Evolutionary conservation across 2,888 invertebrate genomes (phyloP).

Genomic region (Eupithecia abbreviata): DNA sequence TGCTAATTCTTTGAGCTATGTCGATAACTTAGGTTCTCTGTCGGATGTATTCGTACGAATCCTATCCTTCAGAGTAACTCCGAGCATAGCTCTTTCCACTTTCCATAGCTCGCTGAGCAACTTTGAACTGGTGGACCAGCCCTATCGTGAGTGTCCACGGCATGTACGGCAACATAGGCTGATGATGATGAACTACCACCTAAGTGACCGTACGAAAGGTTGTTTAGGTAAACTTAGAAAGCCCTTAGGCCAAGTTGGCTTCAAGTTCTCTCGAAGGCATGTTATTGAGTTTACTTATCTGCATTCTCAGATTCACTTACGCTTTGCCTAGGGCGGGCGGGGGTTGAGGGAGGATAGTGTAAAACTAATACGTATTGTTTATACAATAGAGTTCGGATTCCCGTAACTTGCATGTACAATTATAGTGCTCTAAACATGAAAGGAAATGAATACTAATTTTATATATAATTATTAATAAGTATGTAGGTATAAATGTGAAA

Average conservation of each 20-base stretch:
- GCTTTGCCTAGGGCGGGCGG: neutral
- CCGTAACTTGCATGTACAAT: neutral
- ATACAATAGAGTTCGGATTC: neutral
- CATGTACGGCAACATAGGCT: too few species aligned
- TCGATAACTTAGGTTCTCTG: too few species aligned
- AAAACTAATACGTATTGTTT: neutral
- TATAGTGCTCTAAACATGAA: neutral
- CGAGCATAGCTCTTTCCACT: too few species aligned
- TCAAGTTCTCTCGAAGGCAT: neutral
- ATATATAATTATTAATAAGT: too few species aligned
- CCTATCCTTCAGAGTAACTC: too few species aligned
- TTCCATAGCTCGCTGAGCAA: too few species aligned
- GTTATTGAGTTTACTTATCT: neutral
- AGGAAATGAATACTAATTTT: neutral
- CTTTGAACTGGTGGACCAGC: too few species aligned
- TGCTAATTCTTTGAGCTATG: too few species aligned
- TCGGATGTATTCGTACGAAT: too few species aligned
- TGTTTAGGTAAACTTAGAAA: neutral
- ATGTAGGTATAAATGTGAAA: too few species aligned
- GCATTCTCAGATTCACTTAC: neutral
- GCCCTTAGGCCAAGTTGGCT: neutral
- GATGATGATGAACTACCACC: neutral
- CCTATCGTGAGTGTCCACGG: too few species aligned
- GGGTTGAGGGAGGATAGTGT: neutral
- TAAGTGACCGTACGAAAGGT: neutral